Base-by-base conservation (phyloP, 1,140 invertebrate species). In the Gyrodactylus bullatarudis region DNA sequence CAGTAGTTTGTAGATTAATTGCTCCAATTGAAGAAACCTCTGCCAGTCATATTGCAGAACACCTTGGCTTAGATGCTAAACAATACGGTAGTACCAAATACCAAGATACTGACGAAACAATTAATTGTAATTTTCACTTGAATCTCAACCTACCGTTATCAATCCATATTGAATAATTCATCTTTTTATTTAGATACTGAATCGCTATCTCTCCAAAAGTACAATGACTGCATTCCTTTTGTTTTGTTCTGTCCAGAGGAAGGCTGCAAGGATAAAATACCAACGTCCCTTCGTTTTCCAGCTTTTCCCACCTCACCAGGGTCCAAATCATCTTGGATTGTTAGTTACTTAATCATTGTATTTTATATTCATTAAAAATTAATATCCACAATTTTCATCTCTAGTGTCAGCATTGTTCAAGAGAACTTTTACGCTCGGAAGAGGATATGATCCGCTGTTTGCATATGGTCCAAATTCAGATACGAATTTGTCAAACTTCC, bases 1-100 rank as follows among this genome's bases (percentile, higher is more conserved):
- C 93, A 0, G 91, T 99, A 0, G 85, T 97, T 73, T 86, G 88
- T 20, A 84, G 94, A 74, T 86, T 99, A 75, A 92, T 89, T 78
- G 90, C 95, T 75, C 92, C 92, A 20, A 89, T 99, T 26, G 89
- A 94, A 76, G 90, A 89, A 0, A 88, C 89, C 73, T 91, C 97
- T 82, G 85, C 87, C 24, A 87, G 86, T 72, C 84, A 87, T 74
- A 85, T 99, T 69, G 93, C 93, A 1, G 86, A 91, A 78, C 87
- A 87, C 78, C 83, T 99, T 73, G 93, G 92, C 23, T 23, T 71
- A 20, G 70, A 71, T 71, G 8, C 26, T 23, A 23, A 21, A n/a
- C 21, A 71, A n/a, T 71, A 71, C 23, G 21, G 24, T 20, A 19
- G 24, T n/a, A 1, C 1, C 24, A 71, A 71, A 1, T 1, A 24